Evolutionary conservation across 2,113 vertebrate genomes (phyloP).

Genomic region (Laterallus jamaicensis): DNA sequence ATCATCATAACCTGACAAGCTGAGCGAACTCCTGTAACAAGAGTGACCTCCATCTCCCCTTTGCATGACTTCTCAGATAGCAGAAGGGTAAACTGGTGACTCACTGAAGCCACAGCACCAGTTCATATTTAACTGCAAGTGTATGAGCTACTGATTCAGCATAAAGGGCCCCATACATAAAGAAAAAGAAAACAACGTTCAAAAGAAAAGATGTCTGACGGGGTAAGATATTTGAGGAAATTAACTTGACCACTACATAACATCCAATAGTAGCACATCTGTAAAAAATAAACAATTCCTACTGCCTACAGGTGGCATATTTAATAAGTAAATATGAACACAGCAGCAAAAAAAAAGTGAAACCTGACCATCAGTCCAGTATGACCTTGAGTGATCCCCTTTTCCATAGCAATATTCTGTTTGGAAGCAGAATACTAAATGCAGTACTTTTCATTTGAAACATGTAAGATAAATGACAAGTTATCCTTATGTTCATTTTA

Average conservation of each 20-base stretch:
- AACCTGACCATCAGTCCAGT: background rate
- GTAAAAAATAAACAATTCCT: slow-evolving; percentile 27
- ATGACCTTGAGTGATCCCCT: background rate
- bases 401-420: background rate
- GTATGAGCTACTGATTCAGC: background rate
- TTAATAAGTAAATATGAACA: slow-evolving; percentile 39
- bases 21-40: background rate
- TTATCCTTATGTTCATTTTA: background rate
- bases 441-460: background rate
- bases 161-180: background rate
- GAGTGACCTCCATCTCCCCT: background rate
- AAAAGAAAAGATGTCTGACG: background rate
- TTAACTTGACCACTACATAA: background rate
- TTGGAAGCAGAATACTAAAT: background rate
- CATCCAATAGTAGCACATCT: slow-evolving; percentile 8
- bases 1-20: background rate
- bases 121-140: background rate
- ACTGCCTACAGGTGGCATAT: background rate
- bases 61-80: slow-evolving; percentile 4
- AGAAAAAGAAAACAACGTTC: slow-evolving; percentile 10
- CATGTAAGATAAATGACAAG: background rate
- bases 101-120: background rate
- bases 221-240: slow-evolving; percentile 6
- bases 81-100: background rate
- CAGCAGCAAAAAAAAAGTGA: background rate